Evolutionary conservation across 2,113 vertebrate species (phyloP).

Genomic region (Cebidichthys violaceus): DNA sequence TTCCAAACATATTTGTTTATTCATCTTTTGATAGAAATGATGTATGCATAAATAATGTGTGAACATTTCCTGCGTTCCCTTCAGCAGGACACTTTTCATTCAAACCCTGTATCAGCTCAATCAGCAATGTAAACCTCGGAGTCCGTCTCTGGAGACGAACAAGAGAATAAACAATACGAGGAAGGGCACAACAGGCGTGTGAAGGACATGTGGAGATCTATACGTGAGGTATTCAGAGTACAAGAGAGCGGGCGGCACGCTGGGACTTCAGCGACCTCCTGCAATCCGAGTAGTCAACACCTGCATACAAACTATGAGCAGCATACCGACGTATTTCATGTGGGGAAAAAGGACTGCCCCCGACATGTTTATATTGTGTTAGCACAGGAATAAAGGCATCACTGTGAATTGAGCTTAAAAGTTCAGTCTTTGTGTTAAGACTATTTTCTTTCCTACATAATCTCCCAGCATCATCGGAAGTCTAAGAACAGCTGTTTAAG

Average conservation of each 20-base stretch:
- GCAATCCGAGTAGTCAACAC: conserved; percentile 14
- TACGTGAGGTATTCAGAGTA: conserved; percentile 28
- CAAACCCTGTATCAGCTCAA: conserved; percentile 24
- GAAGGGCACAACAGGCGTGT: conserved; percentile 37
- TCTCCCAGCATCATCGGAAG: neutral
- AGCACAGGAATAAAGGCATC: neutral
- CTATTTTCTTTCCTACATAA: no score
- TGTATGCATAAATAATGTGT: neutral
- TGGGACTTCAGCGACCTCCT: conserved; percentile 31
- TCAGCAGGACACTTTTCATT: conserved; percentile 26
- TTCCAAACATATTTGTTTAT: neutral
- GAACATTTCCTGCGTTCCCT: neutral
- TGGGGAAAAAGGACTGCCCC: neutral
- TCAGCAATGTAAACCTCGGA: conserved; percentile 21
- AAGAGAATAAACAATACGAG: conserved; percentile 13
- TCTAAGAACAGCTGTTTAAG: neutral
- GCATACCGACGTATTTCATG: neutral
- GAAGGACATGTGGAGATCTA: conserved; percentile 46
- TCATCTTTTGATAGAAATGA: neutral
- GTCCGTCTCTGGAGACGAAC: conserved; percentile 29
- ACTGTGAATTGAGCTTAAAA: neutral
- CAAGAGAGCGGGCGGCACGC: conserved; percentile 8
- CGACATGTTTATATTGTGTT: neutral
- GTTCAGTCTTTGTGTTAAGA: neutral
- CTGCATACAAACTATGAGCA: conserved; percentile 25